These are phyloP conservation scores for Pangasianodon gigas DNA, from an alignment of 2,113 vertebrate species.

Conservation along the genomic window DNA sequence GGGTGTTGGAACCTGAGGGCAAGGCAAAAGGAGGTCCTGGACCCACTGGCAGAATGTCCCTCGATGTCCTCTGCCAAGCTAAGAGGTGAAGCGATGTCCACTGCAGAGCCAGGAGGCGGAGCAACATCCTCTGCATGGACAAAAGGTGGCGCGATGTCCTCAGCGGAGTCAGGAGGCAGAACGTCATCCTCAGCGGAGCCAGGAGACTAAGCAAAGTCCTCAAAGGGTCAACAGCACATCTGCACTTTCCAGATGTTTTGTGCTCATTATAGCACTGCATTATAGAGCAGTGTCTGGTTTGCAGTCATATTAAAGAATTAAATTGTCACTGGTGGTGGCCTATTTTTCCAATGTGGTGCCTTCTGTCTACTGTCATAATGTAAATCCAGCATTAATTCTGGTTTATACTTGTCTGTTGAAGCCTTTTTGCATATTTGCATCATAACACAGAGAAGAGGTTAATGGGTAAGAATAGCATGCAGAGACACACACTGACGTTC, in stretches of 20 bases:
- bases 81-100: neutral
- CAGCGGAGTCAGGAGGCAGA: neutral
- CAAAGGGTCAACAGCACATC: neutral
- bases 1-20: neutral
- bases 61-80: neutral
- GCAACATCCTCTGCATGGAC: neutral
- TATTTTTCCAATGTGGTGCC: neutral
- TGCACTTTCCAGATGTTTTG: conserved; percentile 7
- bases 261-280: neutral
- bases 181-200: neutral
- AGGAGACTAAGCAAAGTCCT: neutral
- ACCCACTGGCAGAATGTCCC: neutral
- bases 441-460: neutral
- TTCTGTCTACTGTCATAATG: neutral
- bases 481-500: neutral
- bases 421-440: neutral
- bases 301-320: neutral
- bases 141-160: neutral
- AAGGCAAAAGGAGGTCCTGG: neutral
- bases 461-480: neutral
- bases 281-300: neutral
- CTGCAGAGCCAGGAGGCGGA: neutral
- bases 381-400: neutral
- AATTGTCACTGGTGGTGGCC: neutral
- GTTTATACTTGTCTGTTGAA: neutral